phyloP scores from a whole-genome alignment of 1,140 invertebrate species.

The Euura saliciscinereae region DNA sequence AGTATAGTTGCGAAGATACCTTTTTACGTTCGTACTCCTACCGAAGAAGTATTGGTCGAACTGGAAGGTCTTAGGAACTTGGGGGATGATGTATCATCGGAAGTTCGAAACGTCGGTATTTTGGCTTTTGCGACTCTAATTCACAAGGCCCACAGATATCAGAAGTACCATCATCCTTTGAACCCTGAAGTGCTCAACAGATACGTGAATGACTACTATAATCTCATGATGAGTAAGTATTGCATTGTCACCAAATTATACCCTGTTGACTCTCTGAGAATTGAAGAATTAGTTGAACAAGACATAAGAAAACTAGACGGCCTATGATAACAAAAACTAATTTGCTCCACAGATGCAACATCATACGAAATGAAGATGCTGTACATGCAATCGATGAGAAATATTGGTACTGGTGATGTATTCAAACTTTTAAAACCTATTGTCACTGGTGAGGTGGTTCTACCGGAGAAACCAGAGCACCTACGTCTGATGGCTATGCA shows the following conservation, averaged over 20 bases:
- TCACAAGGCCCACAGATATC: slow-evolving; percentile 41
- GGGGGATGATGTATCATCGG: slow-evolving; percentile 22
- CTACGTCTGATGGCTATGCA: slow-evolving; percentile 48
- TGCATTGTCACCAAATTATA: not conserved
- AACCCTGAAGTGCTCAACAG: slow-evolving; percentile 11
- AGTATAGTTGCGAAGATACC: slow-evolving; percentile 48
- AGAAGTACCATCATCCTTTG: slow-evolving; percentile 16
- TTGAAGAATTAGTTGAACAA: too few relatives aligned
- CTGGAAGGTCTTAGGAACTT: slow-evolving; percentile 45
- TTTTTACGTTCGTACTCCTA: slow-evolving; percentile 44
- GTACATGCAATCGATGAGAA: slow-evolving; percentile 45
- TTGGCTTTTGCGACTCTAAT: slow-evolving; percentile 51
- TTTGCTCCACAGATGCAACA: slow-evolving; percentile 30
- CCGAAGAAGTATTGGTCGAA: slow-evolving; percentile 43
- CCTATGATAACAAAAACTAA: not conserved
- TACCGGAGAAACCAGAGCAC: slow-evolving; percentile 33
- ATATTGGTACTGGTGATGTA: slow-evolving; percentile 35
- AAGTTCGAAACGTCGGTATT: slow-evolving; percentile 45
- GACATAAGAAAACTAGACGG: too few relatives aligned
- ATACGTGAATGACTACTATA: slow-evolving; percentile 37
- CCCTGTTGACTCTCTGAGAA: too few relatives aligned
- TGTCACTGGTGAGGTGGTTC: slow-evolving; percentile 28
- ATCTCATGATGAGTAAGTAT: slow-evolving; percentile 38
- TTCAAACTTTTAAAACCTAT: slow-evolving; percentile 36
- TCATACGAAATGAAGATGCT: slow-evolving; percentile 37